Evolutionary conservation across 1,140 invertebrate species (phyloP).

Genomic region (Wasmannia auropunctata): DNA sequence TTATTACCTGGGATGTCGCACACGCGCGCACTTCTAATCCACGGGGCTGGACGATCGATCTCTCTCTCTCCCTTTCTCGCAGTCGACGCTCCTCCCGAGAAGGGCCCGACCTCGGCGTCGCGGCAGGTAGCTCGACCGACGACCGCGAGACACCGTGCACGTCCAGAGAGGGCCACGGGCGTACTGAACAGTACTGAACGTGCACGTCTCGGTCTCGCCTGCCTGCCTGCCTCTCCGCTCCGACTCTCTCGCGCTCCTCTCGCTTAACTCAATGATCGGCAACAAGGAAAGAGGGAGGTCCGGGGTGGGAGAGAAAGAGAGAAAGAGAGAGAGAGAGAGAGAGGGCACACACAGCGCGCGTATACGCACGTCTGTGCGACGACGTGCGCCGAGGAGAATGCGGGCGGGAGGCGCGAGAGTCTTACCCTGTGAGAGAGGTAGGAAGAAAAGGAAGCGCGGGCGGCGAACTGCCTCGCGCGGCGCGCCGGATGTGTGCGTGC

Average conservation of each 20-base stretch:
- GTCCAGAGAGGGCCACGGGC: slow-evolving; percentile 34
- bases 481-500: not conserved
- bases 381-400: slow-evolving; percentile 1
- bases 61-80: slow-evolving; percentile 9
- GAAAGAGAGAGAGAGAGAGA: slow-evolving; percentile 42
- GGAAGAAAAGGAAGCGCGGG: slow-evolving; percentile 31
- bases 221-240: not conserved
- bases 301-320: not conserved
- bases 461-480: slow-evolving; percentile 19
- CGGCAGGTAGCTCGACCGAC: slow-evolving; percentile 21
- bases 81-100: not conserved
- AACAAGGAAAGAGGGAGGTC: not conserved
- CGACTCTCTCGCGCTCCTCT: slow-evolving; percentile 29
- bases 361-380: slow-evolving; percentile 19
- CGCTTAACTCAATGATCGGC: slow-evolving; percentile 41
- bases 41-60: slow-evolving; percentile 41
- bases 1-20: slow-evolving; percentile 48
- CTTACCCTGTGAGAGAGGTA: not conserved
- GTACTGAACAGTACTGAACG: slow-evolving; percentile 46
- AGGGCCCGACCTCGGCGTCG: not conserved
- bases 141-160: slow-evolving; percentile 4
- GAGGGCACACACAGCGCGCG: not conserved
- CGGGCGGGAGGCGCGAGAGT: not conserved
- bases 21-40: slow-evolving; percentile 44
- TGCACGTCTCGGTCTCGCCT: not conserved